A percentile compares a stretch with the other conserved stretches of the same genome.
Evolutionary conservation across 2,888 invertebrate genomes (phyloP).

Genomic region (Cryptocephalus primarius): DNA sequence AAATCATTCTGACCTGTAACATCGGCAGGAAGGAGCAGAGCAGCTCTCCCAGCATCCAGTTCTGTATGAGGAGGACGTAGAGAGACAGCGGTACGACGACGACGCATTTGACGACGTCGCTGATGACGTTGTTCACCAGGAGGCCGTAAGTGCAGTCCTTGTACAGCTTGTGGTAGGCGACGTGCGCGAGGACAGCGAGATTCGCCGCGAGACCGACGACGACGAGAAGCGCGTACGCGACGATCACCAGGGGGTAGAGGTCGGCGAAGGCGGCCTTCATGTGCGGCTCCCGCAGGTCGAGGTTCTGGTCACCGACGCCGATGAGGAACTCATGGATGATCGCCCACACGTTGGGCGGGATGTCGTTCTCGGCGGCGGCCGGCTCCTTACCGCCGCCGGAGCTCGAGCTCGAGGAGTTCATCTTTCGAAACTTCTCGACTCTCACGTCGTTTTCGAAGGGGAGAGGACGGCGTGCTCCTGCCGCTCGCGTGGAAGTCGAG

Average conservation of each 20-base stretch:
- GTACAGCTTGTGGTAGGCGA: constrained; percentile 43
- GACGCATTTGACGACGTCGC: constrained; percentile 55
- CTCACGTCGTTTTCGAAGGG: too few relatives aligned
- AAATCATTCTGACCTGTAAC: constrained; percentile 47
- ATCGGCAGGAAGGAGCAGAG: constrained; percentile 63
- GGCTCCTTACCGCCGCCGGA: neutral
- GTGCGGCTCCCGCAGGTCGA: constrained; percentile 49
- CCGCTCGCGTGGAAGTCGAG: too few relatives aligned
- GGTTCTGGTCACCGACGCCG: constrained; percentile 21
- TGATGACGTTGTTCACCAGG: constrained; percentile 53
- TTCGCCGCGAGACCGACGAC: constrained; percentile 48
- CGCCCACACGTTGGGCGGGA: constrained; percentile 25
- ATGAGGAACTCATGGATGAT: constrained; percentile 26
- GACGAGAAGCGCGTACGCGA: constrained; percentile 49
- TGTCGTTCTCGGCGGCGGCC: constrained; percentile 13
- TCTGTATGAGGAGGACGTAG: constrained; percentile 55
- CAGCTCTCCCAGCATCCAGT: constrained; percentile 63
- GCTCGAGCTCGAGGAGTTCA: too few relatives aligned
- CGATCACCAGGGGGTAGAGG: constrained; percentile 50
- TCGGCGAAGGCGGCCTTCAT: constrained; percentile 45
- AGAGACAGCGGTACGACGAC: constrained; percentile 58
- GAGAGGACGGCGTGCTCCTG: too few relatives aligned
- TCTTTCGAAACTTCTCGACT: too few relatives aligned
- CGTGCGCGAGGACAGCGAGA: constrained; percentile 45
- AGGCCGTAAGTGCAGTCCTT: constrained; percentile 55